Conservation (phyloP, 1,140 invertebrate species). For the Propsilocerus akamusi region DNA sequence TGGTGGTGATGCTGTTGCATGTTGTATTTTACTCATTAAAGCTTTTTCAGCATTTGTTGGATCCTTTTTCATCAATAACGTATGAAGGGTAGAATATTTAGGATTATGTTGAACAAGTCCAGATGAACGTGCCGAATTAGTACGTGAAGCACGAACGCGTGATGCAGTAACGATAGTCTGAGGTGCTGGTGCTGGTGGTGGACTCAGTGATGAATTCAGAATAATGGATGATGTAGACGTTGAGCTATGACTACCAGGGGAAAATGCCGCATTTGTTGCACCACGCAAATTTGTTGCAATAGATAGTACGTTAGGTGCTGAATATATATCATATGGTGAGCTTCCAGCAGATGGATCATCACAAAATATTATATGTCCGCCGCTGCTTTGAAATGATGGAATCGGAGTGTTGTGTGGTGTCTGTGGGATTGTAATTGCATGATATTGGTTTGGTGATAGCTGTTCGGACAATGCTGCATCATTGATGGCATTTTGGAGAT, state of each 20-base stretch:
- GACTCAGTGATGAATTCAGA: not conserved
- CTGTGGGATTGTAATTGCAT: constrained; percentile 15
- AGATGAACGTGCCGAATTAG: constrained; percentile 7
- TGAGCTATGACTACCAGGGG: constrained; percentile 27
- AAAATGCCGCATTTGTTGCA: constrained; percentile 19
- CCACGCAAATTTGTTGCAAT: constrained; percentile 21
- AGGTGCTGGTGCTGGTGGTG: not conserved
- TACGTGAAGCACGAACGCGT: not conserved
- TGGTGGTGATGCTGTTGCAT: constrained; percentile 8
- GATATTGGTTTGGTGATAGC: constrained; percentile 21
- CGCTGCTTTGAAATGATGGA: constrained; percentile 1
- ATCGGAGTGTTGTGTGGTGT: constrained; percentile 12
- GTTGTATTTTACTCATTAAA: constrained; percentile 14
- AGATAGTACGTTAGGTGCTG: constrained; percentile 11
- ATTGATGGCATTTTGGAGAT: constrained; percentile 19
- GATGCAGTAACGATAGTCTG: constrained; percentile 7
- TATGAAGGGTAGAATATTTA: constrained; percentile 18
- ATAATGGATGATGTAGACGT: constrained; percentile 13
- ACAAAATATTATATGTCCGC: not conserved
- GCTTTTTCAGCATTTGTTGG: constrained; percentile 17
- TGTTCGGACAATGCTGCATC: constrained; percentile 19
- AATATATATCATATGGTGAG: constrained; percentile 23
- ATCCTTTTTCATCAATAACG: constrained; percentile 21
- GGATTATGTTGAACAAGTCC: constrained; percentile 12
- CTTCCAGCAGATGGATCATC: constrained; percentile 13